These are phyloP conservation scores for Cettia cetti DNA, from an alignment of 2,113 vertebrate genomes.

Conservation along the genomic window DNA sequence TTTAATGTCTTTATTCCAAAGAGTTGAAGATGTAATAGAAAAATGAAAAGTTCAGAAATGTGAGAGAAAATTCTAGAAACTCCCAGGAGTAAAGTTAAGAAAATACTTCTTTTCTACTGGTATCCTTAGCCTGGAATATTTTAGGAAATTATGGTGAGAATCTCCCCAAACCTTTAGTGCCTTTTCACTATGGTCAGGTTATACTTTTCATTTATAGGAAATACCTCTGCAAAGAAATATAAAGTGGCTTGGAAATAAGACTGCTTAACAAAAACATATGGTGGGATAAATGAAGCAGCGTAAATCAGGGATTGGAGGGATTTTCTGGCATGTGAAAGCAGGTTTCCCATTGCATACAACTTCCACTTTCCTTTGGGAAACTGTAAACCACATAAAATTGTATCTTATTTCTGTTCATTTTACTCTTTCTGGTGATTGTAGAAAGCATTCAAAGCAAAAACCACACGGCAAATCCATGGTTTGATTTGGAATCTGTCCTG, in stretches of 20 bases:
- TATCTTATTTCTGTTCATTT: background rate
- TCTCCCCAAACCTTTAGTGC: background rate
- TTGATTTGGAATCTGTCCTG: background rate
- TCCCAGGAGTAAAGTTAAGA: background rate
- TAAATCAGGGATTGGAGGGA: background rate
- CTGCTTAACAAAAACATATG: background rate
- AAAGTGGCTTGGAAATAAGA: background rate
- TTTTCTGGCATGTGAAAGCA: rapidly evolving
- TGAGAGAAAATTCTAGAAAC: background rate
- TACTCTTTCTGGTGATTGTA: background rate
- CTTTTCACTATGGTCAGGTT: background rate
- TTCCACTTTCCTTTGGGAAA: background rate
- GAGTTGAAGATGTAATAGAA: background rate
- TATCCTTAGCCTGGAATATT: background rate
- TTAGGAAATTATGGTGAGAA: background rate
- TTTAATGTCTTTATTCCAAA: background rate
- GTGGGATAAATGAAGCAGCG: background rate
- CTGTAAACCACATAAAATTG: background rate
- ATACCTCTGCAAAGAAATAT: background rate
- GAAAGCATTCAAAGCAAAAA: background rate
- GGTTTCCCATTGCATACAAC: background rate
- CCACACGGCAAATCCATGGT: background rate
- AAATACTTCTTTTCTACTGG: background rate
- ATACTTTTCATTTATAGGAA: background rate
- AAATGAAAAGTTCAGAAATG: background rate